phyloP scores from a whole-genome alignment of 2,888 invertebrate genomes.

The Cantharis rufa region DNA sequence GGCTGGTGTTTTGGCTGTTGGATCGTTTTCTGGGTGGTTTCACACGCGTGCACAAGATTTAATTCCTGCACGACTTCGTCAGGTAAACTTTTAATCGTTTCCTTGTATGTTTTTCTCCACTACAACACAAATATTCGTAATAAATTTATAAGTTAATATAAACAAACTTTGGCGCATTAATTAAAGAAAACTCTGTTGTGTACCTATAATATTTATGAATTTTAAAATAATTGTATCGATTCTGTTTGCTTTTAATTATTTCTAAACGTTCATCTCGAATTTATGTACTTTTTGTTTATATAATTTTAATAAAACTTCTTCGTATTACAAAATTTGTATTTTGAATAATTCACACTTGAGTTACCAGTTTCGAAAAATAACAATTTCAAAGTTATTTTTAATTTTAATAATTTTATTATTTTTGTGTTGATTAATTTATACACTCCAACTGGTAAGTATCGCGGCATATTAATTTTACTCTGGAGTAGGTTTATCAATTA shows the following conservation, averaged over 20 bases:
- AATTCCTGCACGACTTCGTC: slow-evolving; percentile 62
- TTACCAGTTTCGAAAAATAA: not conserved
- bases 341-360: not conserved
- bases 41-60: slow-evolving; percentile 59
- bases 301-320: not conserved
- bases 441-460: not conserved
- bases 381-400: not conserved
- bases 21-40: slow-evolving; percentile 67
- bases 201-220: not conserved
- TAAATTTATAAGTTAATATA: not conserved
- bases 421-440: not conserved
- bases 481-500: not conserved
- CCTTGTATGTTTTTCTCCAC: not conserved
- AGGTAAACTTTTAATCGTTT: slow-evolving; percentile 52
- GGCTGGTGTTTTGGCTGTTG: slow-evolving; percentile 62
- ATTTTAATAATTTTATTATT: not conserved
- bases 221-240: not conserved
- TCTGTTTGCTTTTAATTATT: not conserved
- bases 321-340: not conserved
- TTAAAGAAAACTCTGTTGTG: not conserved
- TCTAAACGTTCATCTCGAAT: not conserved
- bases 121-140: not conserved
- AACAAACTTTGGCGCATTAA: not conserved
- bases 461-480: not conserved
- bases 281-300: not conserved